These are phyloP conservation scores for Gavia stellata DNA, from an alignment of 2,113 vertebrate species.

Conservation along the genomic window DNA sequence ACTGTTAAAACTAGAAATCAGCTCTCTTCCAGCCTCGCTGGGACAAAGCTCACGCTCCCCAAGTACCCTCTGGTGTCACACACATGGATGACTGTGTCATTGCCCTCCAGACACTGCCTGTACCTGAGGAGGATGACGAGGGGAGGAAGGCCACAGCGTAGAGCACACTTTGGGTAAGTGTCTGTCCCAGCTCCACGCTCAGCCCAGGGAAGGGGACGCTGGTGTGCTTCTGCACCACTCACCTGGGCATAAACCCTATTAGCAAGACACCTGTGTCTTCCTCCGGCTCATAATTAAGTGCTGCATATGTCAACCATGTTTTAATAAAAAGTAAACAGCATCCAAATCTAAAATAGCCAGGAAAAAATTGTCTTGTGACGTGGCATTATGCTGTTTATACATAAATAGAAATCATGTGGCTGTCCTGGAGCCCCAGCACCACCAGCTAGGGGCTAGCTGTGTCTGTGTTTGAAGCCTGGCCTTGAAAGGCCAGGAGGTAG, in stretches of 20 bases:
- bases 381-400: background rate
- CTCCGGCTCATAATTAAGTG: background rate
- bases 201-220: background rate
- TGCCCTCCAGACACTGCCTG: background rate
- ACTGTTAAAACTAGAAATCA: background rate
- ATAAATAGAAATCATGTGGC: background rate
- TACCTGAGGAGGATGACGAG: background rate
- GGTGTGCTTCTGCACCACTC: background rate
- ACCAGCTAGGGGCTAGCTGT: background rate
- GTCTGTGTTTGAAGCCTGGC: background rate
- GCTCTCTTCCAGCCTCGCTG: background rate
- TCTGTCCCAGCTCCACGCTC: background rate
- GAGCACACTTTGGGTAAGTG: background rate
- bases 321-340: background rate
- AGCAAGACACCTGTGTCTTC: accelerated
- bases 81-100: accelerated
- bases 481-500: accelerated
- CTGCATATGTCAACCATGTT: background rate
- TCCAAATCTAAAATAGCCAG: background rate
- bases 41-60: background rate
- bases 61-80: background rate
- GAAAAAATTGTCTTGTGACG: background rate
- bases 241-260: background rate
- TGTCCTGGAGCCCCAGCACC: background rate
- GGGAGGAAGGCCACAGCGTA: background rate